phyloP scores from a whole-genome alignment of 1,140 invertebrate genomes.

The Calephelis nemesis region DNA sequence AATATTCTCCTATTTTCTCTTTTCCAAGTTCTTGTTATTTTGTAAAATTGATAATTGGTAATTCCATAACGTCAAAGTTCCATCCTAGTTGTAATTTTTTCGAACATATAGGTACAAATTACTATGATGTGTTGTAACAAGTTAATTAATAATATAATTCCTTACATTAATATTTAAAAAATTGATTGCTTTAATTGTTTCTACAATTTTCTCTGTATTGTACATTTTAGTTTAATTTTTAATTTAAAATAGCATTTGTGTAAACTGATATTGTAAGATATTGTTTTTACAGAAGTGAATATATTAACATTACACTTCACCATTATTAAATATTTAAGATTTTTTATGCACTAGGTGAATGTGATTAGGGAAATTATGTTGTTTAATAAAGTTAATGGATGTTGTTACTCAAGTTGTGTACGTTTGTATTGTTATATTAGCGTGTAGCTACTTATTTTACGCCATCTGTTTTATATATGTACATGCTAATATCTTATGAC shows the following conservation, averaged over 20 bases:
- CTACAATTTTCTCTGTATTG: too few species aligned
- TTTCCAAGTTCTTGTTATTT: too few species aligned
- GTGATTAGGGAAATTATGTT: conserved; percentile 17
- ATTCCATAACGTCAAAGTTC: too few species aligned
- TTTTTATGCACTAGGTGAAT: conserved; percentile 5
- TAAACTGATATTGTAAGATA: background rate
- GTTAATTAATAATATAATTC: too few species aligned
- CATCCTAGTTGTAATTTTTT: too few species aligned
- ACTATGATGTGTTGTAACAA: too few species aligned
- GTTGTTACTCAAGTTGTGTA: conserved; percentile 42
- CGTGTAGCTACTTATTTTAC: conserved; percentile 32
- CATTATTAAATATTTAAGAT: background rate
- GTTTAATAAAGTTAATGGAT: conserved; percentile 18
- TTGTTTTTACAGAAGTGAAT: conserved; percentile 15
- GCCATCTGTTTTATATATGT: conserved; percentile 5
- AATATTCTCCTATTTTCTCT: too few species aligned
- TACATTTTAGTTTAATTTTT: background rate
- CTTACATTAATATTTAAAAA: too few species aligned
- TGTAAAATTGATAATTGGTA: too few species aligned
- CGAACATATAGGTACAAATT: too few species aligned
- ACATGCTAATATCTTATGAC: conserved; percentile 17
- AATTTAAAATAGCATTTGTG: background rate
- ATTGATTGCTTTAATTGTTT: too few species aligned
- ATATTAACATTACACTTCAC: conserved; percentile 8
- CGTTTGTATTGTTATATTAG: conserved; percentile 46